Conservation (phyloP, 2,888 invertebrate species). For the Xestia rhomboidea region DNA sequence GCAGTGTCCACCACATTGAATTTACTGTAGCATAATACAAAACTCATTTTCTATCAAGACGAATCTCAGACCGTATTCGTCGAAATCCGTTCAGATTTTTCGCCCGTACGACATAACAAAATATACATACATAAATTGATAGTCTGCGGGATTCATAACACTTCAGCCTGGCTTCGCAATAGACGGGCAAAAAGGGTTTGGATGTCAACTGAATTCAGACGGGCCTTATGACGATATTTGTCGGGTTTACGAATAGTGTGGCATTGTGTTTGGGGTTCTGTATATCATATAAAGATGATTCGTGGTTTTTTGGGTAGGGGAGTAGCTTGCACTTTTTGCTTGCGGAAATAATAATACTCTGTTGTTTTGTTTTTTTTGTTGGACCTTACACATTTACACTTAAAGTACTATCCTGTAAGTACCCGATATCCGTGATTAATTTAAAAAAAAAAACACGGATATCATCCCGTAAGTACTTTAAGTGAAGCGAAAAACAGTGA, state of each 20-base stretch:
- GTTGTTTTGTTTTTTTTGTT: background rate
- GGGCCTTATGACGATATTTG: constrained; percentile 60
- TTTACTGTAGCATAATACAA: background rate
- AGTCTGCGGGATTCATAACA: constrained; percentile 19
- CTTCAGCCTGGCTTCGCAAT: constrained; percentile 3
- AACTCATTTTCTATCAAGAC: background rate
- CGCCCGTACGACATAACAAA: background rate
- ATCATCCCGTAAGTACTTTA: too few relatives aligned
- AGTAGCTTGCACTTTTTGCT: background rate
- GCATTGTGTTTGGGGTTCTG: constrained; percentile 24
- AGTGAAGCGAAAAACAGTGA: too few relatives aligned
- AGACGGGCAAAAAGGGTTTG: constrained; percentile 52
- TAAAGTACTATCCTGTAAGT: too few relatives aligned
- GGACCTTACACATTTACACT: too few relatives aligned
- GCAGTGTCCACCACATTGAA: background rate
- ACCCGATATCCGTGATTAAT: too few relatives aligned
- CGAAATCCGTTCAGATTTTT: background rate
- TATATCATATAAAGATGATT: background rate
- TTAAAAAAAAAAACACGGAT: too few relatives aligned
- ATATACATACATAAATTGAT: background rate
- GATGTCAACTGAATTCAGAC: constrained; percentile 55
- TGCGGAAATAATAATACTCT: background rate
- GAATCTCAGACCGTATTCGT: background rate
- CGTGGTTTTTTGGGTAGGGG: background rate
- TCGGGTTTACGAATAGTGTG: constrained; percentile 25